These are phyloP conservation scores for Rhinogobius similis DNA, from an alignment of 2,113 vertebrate species.

Conservation along the genomic window DNA sequence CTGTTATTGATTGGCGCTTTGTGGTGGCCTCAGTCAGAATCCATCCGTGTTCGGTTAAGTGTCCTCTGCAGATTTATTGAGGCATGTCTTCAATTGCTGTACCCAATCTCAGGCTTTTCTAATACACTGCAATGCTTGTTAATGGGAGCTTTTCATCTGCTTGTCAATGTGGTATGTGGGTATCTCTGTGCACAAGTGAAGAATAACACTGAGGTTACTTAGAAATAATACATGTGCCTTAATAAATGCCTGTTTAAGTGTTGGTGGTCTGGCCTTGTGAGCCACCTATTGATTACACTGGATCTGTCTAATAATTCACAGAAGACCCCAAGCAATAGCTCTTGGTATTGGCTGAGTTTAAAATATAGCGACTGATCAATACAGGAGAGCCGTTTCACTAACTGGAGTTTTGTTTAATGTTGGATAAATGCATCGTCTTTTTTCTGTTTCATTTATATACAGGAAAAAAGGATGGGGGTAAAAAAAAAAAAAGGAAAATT, in stretches of 20 bases:
- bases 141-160: constrained; percentile 29
- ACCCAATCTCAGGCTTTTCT: constrained; percentile 17
- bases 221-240: background rate
- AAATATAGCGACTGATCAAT: constrained; percentile 3
- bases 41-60: constrained; percentile 39
- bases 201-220: constrained; percentile 10
- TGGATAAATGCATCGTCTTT: background rate
- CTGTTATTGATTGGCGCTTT: constrained; percentile 63
- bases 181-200: background rate
- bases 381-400: background rate
- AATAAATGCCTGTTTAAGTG: background rate
- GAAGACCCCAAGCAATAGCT: background rate
- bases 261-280: constrained; percentile 1
- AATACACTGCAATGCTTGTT: constrained; percentile 35
- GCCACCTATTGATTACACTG: background rate
- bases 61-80: constrained; percentile 51
- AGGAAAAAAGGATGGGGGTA: too few species aligned
- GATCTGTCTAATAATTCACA: constrained; percentile 2
- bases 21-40: constrained; percentile 53
- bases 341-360: background rate
- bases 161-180: constrained; percentile 10
- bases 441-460: background rate
- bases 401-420: background rate
- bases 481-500: too few species aligned
- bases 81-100: constrained; percentile 45